phyloP scores from a whole-genome alignment of 1,140 invertebrate genomes.

The Pseudomyrmex pallidus region DNA sequence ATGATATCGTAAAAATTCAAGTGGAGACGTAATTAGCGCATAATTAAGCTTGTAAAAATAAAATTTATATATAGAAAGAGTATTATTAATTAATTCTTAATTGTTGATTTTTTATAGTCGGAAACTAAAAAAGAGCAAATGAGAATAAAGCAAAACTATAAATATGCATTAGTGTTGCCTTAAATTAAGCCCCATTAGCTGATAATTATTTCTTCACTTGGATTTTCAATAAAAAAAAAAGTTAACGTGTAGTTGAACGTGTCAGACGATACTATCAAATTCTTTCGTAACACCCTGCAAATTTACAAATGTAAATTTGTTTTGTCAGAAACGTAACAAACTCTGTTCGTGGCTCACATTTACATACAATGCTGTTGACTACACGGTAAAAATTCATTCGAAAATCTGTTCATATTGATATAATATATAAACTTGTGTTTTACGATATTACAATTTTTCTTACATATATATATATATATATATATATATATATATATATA shows the following conservation, averaged over 20 bases:
- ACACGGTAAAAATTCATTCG: slow-evolving; percentile 48
- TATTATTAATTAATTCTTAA: not conserved
- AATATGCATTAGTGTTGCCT: not conserved
- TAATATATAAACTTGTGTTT: slow-evolving; percentile 45
- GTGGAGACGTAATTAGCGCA: slow-evolving; percentile 7
- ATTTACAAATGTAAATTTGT: slow-evolving; percentile 39
- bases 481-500: too few relatives aligned
- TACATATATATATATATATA: too few relatives aligned
- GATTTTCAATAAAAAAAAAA: slow-evolving; percentile 17
- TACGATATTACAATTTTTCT: slow-evolving; percentile 51
- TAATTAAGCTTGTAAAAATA: slow-evolving; percentile 28
- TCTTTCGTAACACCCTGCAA: slow-evolving; percentile 6
- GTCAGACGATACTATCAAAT: slow-evolving; percentile 25
- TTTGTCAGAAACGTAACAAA: slow-evolving; percentile 20
- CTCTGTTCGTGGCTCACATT: slow-evolving; percentile 1
- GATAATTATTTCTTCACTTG: slow-evolving; percentile 14
- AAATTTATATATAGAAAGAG: not conserved
- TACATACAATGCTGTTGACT: slow-evolving; percentile 26
- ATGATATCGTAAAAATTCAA: slow-evolving; percentile 30
- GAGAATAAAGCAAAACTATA: not conserved
- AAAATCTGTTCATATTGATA: slow-evolving; percentile 28
- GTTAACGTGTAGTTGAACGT: not conserved
- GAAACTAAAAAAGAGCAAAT: not conserved
- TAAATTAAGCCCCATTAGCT: not conserved
- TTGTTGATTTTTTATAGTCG: too few relatives aligned